A percentile compares a stretch with the other conserved stretches of the same genome.
Evolutionary conservation across 2,113 vertebrate species (phyloP).

Genomic region (Hyperopisus bebe): DNA sequence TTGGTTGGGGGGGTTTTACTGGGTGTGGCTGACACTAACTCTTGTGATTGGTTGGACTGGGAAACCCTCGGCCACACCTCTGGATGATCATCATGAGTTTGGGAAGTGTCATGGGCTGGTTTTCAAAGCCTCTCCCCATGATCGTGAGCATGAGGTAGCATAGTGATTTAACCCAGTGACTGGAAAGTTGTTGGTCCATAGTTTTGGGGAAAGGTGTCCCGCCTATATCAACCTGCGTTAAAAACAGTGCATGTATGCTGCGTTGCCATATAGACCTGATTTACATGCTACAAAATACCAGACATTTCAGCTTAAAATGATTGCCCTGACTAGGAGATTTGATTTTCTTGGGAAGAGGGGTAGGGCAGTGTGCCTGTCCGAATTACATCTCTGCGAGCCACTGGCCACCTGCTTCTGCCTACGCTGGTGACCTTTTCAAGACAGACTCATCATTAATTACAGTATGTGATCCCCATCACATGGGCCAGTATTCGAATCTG

Average conservation of each 20-base stretch:
- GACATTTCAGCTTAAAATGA: not conserved
- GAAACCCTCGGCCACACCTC: not conserved
- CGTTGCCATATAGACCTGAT: not conserved
- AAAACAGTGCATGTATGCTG: not conserved
- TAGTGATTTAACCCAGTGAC: not conserved
- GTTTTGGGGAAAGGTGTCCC: not conserved
- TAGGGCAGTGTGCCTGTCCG: not conserved
- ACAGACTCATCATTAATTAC: constrained; percentile 40
- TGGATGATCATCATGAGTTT: not conserved
- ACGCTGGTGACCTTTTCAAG: constrained; percentile 54
- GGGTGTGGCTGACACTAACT: not conserved
- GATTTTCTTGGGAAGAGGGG: not conserved
- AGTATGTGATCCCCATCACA: constrained; percentile 30
- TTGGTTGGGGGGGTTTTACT: not conserved
- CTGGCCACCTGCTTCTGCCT: constrained; percentile 39
- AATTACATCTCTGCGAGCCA: constrained; percentile 31
- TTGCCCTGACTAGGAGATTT: not conserved
- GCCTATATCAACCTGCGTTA: not conserved
- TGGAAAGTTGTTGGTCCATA: not conserved
- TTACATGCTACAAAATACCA: not conserved
- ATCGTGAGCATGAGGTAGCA: not conserved
- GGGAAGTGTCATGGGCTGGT: not conserved
- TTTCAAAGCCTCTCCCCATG: not conserved
- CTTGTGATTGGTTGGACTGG: not conserved
- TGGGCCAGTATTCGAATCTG: not conserved